Evolutionary conservation across 2,113 vertebrate species (phyloP).

Genomic region (Indicator maculatus): DNA sequence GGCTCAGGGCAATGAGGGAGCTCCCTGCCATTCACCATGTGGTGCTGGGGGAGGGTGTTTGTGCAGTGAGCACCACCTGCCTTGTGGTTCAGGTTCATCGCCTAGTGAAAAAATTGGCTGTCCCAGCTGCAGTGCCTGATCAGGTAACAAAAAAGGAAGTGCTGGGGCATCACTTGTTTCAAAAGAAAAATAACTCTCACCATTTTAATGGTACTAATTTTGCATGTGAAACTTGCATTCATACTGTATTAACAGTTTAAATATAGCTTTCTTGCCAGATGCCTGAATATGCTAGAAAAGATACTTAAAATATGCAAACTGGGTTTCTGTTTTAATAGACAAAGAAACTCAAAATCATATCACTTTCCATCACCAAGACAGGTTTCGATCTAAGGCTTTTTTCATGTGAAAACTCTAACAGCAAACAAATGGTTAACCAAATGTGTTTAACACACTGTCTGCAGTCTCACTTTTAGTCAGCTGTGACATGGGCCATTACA

Average conservation of each 20-base stretch:
- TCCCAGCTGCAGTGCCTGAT: slow-evolving; percentile 40
- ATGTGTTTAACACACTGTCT: slow-evolving; percentile 60
- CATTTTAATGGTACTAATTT: slow-evolving; percentile 59
- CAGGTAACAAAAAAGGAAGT: slow-evolving; percentile 51
- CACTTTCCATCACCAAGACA: slow-evolving; percentile 78
- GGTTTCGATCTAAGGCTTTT: slow-evolving; percentile 73
- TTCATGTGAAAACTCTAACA: slow-evolving; percentile 75
- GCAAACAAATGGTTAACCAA: slow-evolving; percentile 81
- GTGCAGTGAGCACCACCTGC: slow-evolving; percentile 19
- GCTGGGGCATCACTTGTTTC: slow-evolving; percentile 21
- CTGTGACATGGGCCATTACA: slow-evolving; percentile 60
- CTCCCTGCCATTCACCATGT: background rate
- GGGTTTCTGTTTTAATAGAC: slow-evolving; percentile 79
- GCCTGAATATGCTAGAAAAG: slow-evolving; percentile 73
- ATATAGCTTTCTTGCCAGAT: slow-evolving; percentile 75
- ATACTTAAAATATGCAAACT: slow-evolving; percentile 77
- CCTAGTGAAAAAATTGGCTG: background rate
- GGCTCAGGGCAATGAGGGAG: rapidly evolving
- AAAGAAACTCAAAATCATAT: slow-evolving; percentile 76
- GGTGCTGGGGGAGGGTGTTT: background rate
- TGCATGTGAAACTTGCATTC: slow-evolving; percentile 69
- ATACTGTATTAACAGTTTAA: slow-evolving; percentile 73
- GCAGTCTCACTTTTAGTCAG: slow-evolving; percentile 76
- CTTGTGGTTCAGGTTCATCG: background rate
- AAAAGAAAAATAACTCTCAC: slow-evolving; percentile 66